These are phyloP conservation scores for Panthera leo DNA, from an alignment of 2,113 vertebrate species.

Conservation along the genomic window DNA sequence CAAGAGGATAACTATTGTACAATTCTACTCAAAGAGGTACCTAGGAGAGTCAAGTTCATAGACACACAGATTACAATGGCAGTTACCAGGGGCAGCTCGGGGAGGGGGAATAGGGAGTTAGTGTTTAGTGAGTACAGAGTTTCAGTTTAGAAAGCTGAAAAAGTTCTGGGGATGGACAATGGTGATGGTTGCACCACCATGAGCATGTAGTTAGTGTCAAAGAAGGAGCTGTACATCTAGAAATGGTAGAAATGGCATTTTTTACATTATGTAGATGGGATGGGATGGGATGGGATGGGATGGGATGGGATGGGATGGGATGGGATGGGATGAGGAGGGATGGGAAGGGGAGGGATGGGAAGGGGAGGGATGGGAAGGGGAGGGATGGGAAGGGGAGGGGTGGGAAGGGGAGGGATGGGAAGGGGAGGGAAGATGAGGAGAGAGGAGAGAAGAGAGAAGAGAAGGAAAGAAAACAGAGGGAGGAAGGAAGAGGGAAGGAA, in stretches of 20 bases:
- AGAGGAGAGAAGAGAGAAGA: too few relatives aligned
- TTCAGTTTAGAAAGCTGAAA: background rate
- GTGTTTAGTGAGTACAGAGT: background rate
- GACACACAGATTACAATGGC: background rate
- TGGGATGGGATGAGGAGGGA: background rate
- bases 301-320: background rate
- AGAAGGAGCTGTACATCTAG: background rate
- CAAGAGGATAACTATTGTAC: background rate
- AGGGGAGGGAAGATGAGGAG: background rate
- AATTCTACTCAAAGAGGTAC: background rate
- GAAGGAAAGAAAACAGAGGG: too few relatives aligned
- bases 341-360: background rate
- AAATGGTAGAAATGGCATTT: background rate
- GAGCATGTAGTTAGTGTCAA: background rate
- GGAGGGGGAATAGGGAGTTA: background rate
- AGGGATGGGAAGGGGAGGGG: background rate
- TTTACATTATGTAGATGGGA: background rate
- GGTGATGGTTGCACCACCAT: background rate
- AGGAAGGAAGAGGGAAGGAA: background rate
- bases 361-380: background rate
- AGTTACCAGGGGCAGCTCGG: background rate
- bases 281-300: too few relatives aligned
- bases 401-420: too few relatives aligned
- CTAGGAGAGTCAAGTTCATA: background rate
- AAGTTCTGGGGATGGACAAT: background rate